phyloP scores from a whole-genome alignment of 2,888 invertebrate species.

The Hydraecia micacea region DNA sequence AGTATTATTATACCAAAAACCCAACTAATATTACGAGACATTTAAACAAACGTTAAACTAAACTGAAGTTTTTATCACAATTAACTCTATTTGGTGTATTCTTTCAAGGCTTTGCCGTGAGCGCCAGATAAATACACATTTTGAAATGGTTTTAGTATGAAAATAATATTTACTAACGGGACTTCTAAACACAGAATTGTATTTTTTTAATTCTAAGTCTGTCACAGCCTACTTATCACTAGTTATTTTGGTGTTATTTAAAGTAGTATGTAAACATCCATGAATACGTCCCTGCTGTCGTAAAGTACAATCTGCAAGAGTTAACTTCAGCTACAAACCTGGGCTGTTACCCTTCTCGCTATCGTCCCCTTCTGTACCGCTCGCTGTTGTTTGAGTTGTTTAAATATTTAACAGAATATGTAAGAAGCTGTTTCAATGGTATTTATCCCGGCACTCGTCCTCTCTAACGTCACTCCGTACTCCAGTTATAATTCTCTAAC shows the following conservation, averaged over 20 bases:
- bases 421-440: slow-evolving; percentile 21
- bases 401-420: slow-evolving; percentile 27
- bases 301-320: slow-evolving; percentile 10
- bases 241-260: slow-evolving; percentile 54
- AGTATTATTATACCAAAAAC: slow-evolving; percentile 58
- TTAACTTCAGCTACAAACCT: not conserved
- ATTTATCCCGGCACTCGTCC: slow-evolving; percentile 61
- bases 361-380: not conserved
- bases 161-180: slow-evolving; percentile 30
- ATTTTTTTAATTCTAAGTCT: slow-evolving; percentile 47
- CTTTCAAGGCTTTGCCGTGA: slow-evolving; percentile 72
- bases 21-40: slow-evolving; percentile 61
- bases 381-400: not conserved
- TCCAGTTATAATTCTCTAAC: slow-evolving; percentile 68
- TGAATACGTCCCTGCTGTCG: slow-evolving; percentile 39
- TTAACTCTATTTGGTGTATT: slow-evolving; percentile 79
- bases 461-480: slow-evolving; percentile 61
- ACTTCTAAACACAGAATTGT: slow-evolving; percentile 37
- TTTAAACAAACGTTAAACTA: slow-evolving; percentile 61
- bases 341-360: too few species aligned
- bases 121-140: slow-evolving; percentile 62
- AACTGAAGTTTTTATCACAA: slow-evolving; percentile 69
- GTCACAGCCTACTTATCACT: slow-evolving; percentile 67
- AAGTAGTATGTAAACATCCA: slow-evolving; percentile 60
- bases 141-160: slow-evolving; percentile 10